A percentile compares a stretch with the other conserved stretches of the same genome.
These are phyloP conservation scores for Sinocyclocheilus anshuiensis DNA, from an alignment of 2,113 vertebrate genomes.

Conservation along the genomic window DNA sequence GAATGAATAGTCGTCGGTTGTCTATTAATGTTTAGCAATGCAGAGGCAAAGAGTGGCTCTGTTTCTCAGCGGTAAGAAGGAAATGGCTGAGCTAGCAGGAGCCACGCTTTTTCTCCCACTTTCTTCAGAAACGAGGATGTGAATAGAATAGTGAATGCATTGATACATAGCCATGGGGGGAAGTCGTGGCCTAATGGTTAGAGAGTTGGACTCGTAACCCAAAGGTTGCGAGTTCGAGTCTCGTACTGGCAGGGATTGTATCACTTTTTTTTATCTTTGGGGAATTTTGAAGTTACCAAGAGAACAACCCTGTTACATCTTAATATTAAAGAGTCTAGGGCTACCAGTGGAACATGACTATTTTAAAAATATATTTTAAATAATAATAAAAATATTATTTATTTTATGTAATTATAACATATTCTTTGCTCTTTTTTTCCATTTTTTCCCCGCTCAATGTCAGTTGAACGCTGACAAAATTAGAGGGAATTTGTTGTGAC, in stretches of 20 bases:
- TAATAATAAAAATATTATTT: neutral
- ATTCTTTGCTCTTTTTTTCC: neutral
- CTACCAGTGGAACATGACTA: neutral
- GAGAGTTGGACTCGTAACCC: too few relatives aligned
- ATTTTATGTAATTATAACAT: neutral
- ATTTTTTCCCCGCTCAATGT: neutral
- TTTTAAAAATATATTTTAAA: neutral
- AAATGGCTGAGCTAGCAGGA: constrained; percentile 59
- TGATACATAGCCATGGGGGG: neutral
- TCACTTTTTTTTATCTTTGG: too few relatives aligned
- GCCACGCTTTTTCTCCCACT: neutral
- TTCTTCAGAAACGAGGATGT: neutral
- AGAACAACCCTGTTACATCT: neutral
- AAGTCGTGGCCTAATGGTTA: too few relatives aligned
- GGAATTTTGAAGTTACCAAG: neutral
- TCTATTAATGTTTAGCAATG: constrained; percentile 61
- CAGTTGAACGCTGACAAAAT: neutral
- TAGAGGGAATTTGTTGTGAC: neutral
- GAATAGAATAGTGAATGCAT: constrained; percentile 14
- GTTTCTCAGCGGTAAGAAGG: neutral
- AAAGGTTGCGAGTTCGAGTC: too few relatives aligned
- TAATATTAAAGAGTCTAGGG: neutral
- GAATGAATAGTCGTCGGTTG: constrained; percentile 55
- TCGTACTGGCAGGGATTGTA: too few relatives aligned
- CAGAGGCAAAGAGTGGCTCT: constrained; percentile 44